Percentiles rank a stretch among this genome's conserved stretches.
phyloP scores from a whole-genome alignment of 2,888 invertebrate species.

The Carterocephalus palaemon region DNA sequence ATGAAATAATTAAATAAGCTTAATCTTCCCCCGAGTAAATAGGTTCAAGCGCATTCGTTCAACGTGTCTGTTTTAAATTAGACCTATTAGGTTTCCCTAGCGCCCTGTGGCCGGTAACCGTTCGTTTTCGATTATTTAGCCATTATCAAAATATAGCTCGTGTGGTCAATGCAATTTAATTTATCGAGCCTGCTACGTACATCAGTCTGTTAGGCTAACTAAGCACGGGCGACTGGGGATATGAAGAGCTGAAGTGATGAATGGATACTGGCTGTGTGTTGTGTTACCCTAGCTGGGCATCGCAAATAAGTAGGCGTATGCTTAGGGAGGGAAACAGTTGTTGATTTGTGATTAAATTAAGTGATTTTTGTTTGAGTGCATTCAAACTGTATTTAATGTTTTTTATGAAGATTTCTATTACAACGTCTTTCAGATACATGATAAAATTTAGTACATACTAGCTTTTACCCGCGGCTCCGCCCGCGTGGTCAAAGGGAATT shows the following conservation, averaged over 20 bases:
- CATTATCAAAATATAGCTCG: conserved; percentile 52
- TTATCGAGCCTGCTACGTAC: conserved; percentile 42
- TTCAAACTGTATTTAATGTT: too few relatives aligned
- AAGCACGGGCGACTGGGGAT: conserved; percentile 10
- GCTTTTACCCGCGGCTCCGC: too few relatives aligned
- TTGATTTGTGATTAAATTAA: too few relatives aligned
- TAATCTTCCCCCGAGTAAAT: conserved; percentile 7
- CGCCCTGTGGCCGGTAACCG: conserved; percentile 37
- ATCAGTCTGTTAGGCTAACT: conserved; percentile 5
- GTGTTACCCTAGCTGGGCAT: conserved; percentile 16
- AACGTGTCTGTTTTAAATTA: conserved; percentile 46
- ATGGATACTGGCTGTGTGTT: conserved; percentile 35
- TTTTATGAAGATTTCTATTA: too few relatives aligned
- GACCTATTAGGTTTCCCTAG: conserved; percentile 43
- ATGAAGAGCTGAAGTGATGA: conserved; percentile 7
- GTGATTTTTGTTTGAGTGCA: too few relatives aligned
- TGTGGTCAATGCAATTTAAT: conserved; percentile 63
- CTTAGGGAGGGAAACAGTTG: too few relatives aligned
- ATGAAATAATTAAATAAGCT: conserved; percentile 9
- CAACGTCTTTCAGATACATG: too few relatives aligned
- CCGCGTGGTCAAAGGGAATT: too few relatives aligned
- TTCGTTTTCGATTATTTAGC: conserved; percentile 59
- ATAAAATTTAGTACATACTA: too few relatives aligned
- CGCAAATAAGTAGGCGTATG: conserved; percentile 16
- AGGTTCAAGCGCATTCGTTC: conserved; percentile 5